Evolutionary conservation across 1,140 invertebrate species (phyloP), one percentile per base, ranked within the genome.

Genomic region (Drosophila nebulosa): DNA sequence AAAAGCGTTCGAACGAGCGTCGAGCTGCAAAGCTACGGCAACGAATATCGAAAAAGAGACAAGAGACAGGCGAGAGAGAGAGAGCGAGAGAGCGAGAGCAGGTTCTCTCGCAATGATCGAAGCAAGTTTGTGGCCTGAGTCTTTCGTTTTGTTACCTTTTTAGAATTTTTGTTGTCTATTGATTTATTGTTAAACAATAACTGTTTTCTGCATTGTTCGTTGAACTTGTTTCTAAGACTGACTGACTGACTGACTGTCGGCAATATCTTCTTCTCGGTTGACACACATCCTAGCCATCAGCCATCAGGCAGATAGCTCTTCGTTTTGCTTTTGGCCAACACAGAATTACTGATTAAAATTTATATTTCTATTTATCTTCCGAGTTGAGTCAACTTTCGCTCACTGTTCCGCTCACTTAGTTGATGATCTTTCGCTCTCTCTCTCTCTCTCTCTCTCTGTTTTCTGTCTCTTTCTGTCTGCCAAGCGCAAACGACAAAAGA

Each of bases 151-250:
- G 60, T 51, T 61, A 32, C 58, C 22, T 30, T 66, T 50, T 63
- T 68, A 85, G 78, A 85, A 86, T 71, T 60, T 56, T 70, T 21
- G 39, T 66, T 51, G 30, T 50, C 65, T 68, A 67, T 78, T 88
- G 81, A 86, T 81, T 88, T 88, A 86, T 86, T 81, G 78, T 86
- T 69, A 52, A 69, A 66, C 61, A 67, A 78, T 86, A 86, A 86
- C 81, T 88, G 81, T 86, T 74, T 81, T 81, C 77, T 86, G 66
- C 74, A 78, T 81, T 85, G 80, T 86, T 65, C 58, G 61, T 68
- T 75, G 39, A 78, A 62, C 62, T 65, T 61, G 63, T 32, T 30
- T 59, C 16, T 42, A 65, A n/a, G 35, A 52, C 21, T 64, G 57
- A 35, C 22, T n/a, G 5, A n/a, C n/a, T n/a, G 35, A 52, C 21